phyloP scores from a whole-genome alignment of 2,888 invertebrate species.

The Tenthredo scrophulariae region DNA sequence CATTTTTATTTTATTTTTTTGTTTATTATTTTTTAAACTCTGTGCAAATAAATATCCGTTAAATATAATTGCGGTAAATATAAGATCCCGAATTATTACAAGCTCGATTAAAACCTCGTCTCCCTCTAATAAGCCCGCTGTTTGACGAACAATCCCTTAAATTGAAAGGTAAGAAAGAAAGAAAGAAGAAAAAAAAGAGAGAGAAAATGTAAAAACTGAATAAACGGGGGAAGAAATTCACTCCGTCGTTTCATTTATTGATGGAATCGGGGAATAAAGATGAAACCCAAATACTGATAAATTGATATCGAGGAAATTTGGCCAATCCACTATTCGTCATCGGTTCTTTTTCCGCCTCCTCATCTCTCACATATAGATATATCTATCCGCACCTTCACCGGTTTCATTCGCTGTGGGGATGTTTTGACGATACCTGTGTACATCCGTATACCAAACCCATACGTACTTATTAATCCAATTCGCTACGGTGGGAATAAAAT shows the following conservation, averaged over 20 bases:
- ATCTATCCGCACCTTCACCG: not conserved
- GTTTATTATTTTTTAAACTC: too few species aligned
- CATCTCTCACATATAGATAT: not conserved
- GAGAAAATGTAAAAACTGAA: constrained; percentile 39
- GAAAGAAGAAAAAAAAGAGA: constrained; percentile 47
- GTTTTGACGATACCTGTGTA: not conserved
- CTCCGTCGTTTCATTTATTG: not conserved
- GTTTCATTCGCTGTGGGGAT: not conserved
- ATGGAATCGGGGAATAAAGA: not conserved
- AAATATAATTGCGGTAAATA: not conserved
- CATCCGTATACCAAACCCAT: not conserved
- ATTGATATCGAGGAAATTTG: not conserved
- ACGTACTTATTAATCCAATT: not conserved
- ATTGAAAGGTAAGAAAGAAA: constrained; percentile 16
- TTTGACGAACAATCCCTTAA: not conserved
- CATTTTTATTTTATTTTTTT: too few species aligned
- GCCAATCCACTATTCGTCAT: not conserved
- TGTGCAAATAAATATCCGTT: not conserved
- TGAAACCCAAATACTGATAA: not conserved
- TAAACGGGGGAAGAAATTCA: not conserved
- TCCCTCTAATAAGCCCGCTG: not conserved
- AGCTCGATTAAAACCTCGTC: not conserved
- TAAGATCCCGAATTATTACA: not conserved
- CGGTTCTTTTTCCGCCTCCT: not conserved
- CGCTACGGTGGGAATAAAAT: not conserved